These are phyloP conservation scores for Rhagonycha fulva DNA, from an alignment of 2,888 invertebrate genomes.

Conservation along the genomic window DNA sequence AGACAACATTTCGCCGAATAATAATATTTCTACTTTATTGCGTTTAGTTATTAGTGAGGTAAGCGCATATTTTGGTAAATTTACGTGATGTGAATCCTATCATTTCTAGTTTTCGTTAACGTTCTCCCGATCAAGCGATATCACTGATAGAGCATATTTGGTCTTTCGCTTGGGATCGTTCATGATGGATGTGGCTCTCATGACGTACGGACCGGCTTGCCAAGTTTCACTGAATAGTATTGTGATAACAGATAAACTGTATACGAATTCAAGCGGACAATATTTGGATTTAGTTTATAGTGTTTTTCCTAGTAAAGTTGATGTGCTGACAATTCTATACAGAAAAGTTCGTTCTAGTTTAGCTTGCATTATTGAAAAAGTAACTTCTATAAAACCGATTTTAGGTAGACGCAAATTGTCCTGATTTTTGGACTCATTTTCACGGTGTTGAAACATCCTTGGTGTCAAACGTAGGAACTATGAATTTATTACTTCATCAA, in stretches of 20 bases:
- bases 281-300: slow-evolving; percentile 76
- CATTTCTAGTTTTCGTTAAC: slow-evolving; percentile 64
- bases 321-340: slow-evolving; percentile 74
- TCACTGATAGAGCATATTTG: slow-evolving; percentile 72
- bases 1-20: slow-evolving; percentile 79
- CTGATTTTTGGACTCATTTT: slow-evolving; percentile 81
- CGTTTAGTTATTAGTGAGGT: slow-evolving; percentile 75
- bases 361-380: neutral
- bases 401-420: slow-evolving; percentile 78
- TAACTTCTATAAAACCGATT: neutral
- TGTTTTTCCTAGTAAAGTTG: slow-evolving; percentile 57
- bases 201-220: slow-evolving; percentile 78
- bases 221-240: slow-evolving; percentile 70
- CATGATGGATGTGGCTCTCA: slow-evolving; percentile 74
- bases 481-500: slow-evolving; percentile 71
- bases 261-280: slow-evolving; percentile 73
- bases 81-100: neutral
- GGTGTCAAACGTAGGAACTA: slow-evolving; percentile 68
- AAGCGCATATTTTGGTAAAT: slow-evolving; percentile 5
- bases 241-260: slow-evolving; percentile 75
- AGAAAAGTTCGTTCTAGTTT: slow-evolving; percentile 64
- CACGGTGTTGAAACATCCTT: slow-evolving; percentile 79
- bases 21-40: slow-evolving; percentile 71
- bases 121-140: slow-evolving; percentile 66
- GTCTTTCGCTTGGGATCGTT: slow-evolving; percentile 71